Base-by-base conservation (phyloP, 2,888 invertebrate genomes). In the Nezara viridula region DNA sequence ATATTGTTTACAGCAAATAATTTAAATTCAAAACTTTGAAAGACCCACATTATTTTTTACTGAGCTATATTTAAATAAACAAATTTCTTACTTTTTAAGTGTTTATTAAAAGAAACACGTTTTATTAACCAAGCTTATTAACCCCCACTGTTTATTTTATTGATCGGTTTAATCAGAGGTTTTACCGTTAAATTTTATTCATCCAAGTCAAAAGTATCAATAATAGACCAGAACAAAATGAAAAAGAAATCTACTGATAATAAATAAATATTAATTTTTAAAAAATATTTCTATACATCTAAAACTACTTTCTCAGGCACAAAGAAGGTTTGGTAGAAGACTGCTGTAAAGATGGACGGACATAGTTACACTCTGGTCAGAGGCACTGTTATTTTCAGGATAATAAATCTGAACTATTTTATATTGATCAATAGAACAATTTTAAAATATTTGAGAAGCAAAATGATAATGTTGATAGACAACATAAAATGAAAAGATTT, bases 291-390 rank as follows among this genome's bases (percentile, higher is more conserved):
- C 44, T 81, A 10, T 24, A 44, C 44, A 81, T 4, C 81, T 81
- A 40, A 10, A 44, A 81, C 44, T 81, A 81, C 10, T 44, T 81
- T 24, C n/a, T n/a, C 44, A 81, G 81, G 81, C 81, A 81, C 81
- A 81, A 81, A 81, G 81, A 81, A 81, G 40, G 81, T 47, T 81
- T 81, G 81, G 81, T 81, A 81, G 81, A 81, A 81, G 81, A 81
- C 81, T 81, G 81, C 14, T 81, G 81, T 81, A 81, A 24, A 81
- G 81, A 47, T 81, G 81, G 81, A 81, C 81, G 81, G 81, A 81
- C 44, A 81, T 44, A 44, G 24, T 81, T 81, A 81, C 44, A 2
- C 37, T 81, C 81, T 44, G 44, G 44, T 81, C 44, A 44, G 81
- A 81, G 81, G 81, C 81, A 81, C 81, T n/a, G 81, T 81, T 44